Evolutionary conservation across 1,140 invertebrate species (phyloP), one percentile per base, ranked within the genome.

Genomic region (Magallana angulata): DNA sequence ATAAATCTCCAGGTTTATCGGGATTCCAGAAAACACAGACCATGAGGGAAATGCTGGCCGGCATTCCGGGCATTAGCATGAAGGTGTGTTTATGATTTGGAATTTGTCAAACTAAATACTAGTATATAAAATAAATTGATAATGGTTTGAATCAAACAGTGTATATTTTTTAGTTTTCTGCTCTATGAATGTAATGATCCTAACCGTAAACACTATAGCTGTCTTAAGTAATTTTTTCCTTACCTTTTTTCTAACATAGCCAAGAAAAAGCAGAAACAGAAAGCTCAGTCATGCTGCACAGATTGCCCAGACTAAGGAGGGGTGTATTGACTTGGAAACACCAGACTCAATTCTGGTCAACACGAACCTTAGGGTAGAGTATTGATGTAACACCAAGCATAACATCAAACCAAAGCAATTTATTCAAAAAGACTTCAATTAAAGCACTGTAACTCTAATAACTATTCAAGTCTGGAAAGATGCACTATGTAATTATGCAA

Each of bases 261-360:
- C 97, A 68, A 95, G 97, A 82, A 97, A 97, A 93, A 95, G 97
- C 89, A 95, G 96, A 86, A 97, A 97, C 90, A 97, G 97, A 87
- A 97, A 98, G 93, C 95, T 98, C 89, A 98, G 97, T 84, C 97
- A 97, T 87, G 98, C 98, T 81, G 98, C 98, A 86, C 98, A 99
- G 94, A 95, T 99, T 88, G 97, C 98, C 92, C 97, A 98, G 95
- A 97, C 97, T 18, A 97, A 97, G 94, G 98, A 98, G 95, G 98
- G 98, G 60, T 97, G 97, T 93, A 98, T 99, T 89, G 98, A 99
- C 95, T 95, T 99, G 91, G 98, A 99, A 95, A 98, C 98, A 58
- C 98, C 98, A n/a, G 98, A 98, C 93, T 99, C 98, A 80, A 98
- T 99, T 91, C 96, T 99, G 91, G 97, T 98, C 24, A 98, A 98